These are phyloP conservation scores for Passer domesticus DNA, from an alignment of 2,113 vertebrate genomes.

Conservation along the genomic window DNA sequence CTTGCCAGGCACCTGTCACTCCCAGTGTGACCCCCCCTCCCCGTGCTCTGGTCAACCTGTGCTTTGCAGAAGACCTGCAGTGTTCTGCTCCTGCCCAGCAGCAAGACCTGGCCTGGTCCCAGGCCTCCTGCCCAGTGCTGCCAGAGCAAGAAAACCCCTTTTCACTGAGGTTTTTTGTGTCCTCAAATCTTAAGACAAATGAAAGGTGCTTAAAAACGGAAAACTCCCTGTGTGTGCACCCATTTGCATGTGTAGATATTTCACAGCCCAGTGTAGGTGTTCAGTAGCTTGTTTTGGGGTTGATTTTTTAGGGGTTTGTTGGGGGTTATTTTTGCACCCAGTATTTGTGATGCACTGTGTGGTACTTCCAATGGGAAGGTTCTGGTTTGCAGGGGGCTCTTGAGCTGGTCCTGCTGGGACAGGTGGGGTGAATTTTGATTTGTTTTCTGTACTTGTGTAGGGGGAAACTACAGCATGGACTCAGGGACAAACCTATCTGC, in stretches of 20 bases:
- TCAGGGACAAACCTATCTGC: conserved; percentile 47
- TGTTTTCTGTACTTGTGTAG: background rate
- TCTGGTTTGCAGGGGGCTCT: conserved; percentile 33
- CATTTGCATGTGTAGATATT: background rate
- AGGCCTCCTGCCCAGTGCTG: background rate
- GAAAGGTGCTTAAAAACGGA: conserved; percentile 60
- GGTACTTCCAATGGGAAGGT: background rate
- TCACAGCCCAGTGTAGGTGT: conserved; percentile 46
- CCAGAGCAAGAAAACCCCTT: background rate
- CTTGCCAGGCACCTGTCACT: background rate
- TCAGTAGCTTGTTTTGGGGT: background rate
- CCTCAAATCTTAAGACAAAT: background rate
- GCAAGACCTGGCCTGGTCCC: background rate
- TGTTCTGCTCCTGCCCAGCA: background rate
- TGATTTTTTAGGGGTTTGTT: background rate
- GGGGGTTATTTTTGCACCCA: conserved; percentile 29
- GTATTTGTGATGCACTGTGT: conserved; percentile 68
- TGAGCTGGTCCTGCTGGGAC: background rate
- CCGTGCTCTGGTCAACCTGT: background rate
- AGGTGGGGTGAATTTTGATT: background rate
- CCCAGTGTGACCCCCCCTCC: background rate
- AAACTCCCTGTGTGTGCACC: background rate
- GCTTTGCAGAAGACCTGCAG: background rate
- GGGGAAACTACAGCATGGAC: conserved; percentile 13
- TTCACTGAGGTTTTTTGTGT: background rate